These are phyloP conservation scores for Aspiorhynchus laticeps DNA, from an alignment of 2,113 vertebrate genomes.

Conservation along the genomic window DNA sequence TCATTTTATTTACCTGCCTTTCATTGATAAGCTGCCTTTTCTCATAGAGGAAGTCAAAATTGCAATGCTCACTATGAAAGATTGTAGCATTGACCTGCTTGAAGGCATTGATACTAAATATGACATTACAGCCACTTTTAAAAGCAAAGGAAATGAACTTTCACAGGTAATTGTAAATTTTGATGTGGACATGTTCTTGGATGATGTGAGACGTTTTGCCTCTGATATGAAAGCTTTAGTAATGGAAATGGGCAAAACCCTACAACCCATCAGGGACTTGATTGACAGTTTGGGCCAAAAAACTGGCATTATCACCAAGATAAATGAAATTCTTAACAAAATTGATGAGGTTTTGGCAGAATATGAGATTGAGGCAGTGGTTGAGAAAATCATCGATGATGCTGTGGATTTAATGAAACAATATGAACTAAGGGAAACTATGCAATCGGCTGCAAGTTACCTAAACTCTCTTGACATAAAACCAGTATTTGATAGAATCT, in stretches of 20 bases:
- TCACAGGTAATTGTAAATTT: constrained; percentile 75
- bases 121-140: constrained; percentile 74
- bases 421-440: constrained; percentile 80
- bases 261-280: constrained; percentile 78
- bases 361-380: constrained; percentile 74
- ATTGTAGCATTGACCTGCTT: constrained; percentile 74
- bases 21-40: constrained; percentile 80
- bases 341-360: constrained; percentile 81
- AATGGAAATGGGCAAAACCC: constrained; percentile 72
- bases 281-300: constrained; percentile 75
- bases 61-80: constrained; percentile 70
- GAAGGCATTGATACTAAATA: constrained; percentile 77
- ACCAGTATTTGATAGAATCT: constrained; percentile 75
- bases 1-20: constrained; percentile 82
- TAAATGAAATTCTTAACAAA: constrained; percentile 81
- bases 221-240: constrained; percentile 73
- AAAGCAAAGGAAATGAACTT: constrained; percentile 74
- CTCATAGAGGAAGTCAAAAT: constrained; percentile 80
- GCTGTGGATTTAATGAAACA: constrained; percentile 76
- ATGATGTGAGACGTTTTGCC: constrained; percentile 74
- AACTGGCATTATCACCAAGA: constrained; percentile 78
- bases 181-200: constrained; percentile 72
- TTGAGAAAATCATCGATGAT: constrained; percentile 75
- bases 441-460: constrained; percentile 84
- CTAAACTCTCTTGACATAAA: constrained; percentile 81